phyloP scores from a whole-genome alignment of 1,140 invertebrate genomes.

The Cotesia glomerata region DNA sequence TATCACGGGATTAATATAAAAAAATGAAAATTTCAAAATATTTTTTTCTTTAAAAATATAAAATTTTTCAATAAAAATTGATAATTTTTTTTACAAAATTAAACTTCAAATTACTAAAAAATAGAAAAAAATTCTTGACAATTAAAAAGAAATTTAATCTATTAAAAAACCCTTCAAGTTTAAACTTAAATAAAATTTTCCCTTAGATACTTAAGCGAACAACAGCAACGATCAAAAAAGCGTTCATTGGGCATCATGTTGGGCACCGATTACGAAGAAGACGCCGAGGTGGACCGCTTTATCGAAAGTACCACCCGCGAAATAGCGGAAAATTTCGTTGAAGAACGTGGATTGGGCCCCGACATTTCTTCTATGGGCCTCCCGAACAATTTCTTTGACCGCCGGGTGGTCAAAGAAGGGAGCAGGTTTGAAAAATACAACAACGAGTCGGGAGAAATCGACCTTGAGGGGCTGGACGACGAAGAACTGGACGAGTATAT shows the following conservation, averaged over 20 bases:
- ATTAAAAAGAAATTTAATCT: no score
- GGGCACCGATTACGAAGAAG: constrained; percentile 48
- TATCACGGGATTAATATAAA: no score
- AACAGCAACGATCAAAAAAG: constrained; percentile 61
- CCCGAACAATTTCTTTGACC: background rate
- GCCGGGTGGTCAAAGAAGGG: background rate
- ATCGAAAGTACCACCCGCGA: constrained; percentile 67
- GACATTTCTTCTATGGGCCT: constrained; percentile 59
- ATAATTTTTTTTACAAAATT: no score
- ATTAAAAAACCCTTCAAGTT: no score
- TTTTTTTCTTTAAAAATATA: no score
- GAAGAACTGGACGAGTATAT: constrained; percentile 88
- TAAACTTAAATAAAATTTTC: no score
- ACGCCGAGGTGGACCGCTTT: constrained; percentile 64
- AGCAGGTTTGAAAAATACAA: background rate
- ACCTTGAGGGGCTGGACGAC: constrained; percentile 83
- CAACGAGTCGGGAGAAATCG: constrained; percentile 69
- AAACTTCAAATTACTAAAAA: no score
- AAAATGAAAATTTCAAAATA: no score
- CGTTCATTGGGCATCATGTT: constrained; percentile 40
- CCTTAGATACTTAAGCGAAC: constrained; percentile 54
- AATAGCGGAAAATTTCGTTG: constrained; percentile 62
- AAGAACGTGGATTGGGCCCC: constrained; percentile 50
- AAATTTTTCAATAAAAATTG: no score
- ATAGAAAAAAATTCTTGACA: no score